Percentiles rank a stretch among this genome's conserved stretches.
Evolutionary conservation across 2,113 vertebrate genomes (phyloP).

Genomic region (Struthio camelus): DNA sequence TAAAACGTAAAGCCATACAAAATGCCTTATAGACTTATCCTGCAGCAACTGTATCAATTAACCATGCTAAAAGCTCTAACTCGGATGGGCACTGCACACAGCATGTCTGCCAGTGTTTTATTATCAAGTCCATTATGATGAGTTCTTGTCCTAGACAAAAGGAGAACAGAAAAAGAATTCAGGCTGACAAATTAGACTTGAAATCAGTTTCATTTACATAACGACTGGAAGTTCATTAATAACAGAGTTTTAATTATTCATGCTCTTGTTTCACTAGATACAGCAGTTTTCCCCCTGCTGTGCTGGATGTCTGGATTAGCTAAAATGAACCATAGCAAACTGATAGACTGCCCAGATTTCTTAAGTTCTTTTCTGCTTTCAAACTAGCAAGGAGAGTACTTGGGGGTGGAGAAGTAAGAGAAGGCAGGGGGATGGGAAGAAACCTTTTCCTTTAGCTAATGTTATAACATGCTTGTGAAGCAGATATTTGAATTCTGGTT

Average conservation of each 20-base stretch:
- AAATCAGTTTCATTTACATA: constrained; percentile 91
- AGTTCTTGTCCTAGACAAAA: constrained; percentile 82
- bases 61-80: constrained; percentile 77
- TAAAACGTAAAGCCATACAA: constrained; percentile 71
- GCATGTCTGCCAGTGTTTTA: constrained; percentile 79
- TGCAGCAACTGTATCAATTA: constrained; percentile 85
- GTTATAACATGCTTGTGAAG: not conserved
- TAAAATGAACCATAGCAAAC: constrained; percentile 80
- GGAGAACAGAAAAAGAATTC: constrained; percentile 85
- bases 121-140: constrained; percentile 83
- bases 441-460: not conserved
- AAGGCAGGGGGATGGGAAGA: not conserved
- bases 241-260: constrained; percentile 91
- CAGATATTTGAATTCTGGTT: not conserved
- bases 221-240: constrained; percentile 91
- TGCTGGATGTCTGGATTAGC: constrained; percentile 84
- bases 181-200: constrained; percentile 89
- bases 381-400: constrained; percentile 41
- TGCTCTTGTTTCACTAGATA: constrained; percentile 90
- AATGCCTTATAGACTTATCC: constrained; percentile 78
- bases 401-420: not conserved
- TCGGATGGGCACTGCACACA: constrained; percentile 76
- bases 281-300: constrained; percentile 85
- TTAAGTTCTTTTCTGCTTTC: constrained; percentile 76
- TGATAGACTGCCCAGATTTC: constrained; percentile 78